These are phyloP conservation scores for Eueremaeus valkanovi DNA, from an alignment of 2,888 invertebrate species.

Conservation along the genomic window DNA sequence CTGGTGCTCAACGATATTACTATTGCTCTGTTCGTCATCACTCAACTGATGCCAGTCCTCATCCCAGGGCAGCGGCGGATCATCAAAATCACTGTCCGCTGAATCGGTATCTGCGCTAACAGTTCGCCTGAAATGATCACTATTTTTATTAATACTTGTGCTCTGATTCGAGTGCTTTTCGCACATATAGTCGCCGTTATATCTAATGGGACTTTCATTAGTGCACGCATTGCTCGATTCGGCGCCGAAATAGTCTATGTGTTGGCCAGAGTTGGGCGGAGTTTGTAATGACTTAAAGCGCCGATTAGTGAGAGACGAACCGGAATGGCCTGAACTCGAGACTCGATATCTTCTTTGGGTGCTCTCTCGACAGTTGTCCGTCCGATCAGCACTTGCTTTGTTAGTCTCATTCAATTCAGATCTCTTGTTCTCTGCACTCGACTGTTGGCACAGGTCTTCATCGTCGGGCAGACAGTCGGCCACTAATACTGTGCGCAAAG, in stretches of 20 bases:
- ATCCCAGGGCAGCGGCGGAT: conserved; percentile 45
- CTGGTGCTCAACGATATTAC: too few relatives aligned
- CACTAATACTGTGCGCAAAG: conserved; percentile 70
- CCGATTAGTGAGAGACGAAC: conserved; percentile 32
- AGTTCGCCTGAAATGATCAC: neutral
- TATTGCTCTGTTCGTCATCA: conserved; percentile 34
- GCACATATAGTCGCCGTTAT: conserved; percentile 62
- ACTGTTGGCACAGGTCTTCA: too few relatives aligned
- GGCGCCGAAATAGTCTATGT: conserved; percentile 41
- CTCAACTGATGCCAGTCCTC: conserved; percentile 45
- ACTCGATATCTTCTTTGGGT: conserved; percentile 46
- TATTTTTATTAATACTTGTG: neutral
- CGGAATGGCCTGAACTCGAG: conserved; percentile 43
- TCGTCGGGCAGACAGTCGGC: conserved; percentile 61
- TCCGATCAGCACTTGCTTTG: neutral
- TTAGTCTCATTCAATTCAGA: too few relatives aligned
- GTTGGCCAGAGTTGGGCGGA: neutral
- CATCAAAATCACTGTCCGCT: conserved; percentile 44
- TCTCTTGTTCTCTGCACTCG: neutral
- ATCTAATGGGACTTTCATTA: conserved; percentile 61
- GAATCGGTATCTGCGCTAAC: conserved; percentile 40
- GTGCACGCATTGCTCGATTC: conserved; percentile 51
- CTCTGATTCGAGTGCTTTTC: conserved; percentile 47
- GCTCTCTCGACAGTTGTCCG: neutral
- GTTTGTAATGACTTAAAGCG: conserved; percentile 31